A percentile compares a stretch with the other conserved stretches of the same genome.
Conservation (phyloP, 2,888 invertebrate species). For the Trachelus tabidus region DNA sequence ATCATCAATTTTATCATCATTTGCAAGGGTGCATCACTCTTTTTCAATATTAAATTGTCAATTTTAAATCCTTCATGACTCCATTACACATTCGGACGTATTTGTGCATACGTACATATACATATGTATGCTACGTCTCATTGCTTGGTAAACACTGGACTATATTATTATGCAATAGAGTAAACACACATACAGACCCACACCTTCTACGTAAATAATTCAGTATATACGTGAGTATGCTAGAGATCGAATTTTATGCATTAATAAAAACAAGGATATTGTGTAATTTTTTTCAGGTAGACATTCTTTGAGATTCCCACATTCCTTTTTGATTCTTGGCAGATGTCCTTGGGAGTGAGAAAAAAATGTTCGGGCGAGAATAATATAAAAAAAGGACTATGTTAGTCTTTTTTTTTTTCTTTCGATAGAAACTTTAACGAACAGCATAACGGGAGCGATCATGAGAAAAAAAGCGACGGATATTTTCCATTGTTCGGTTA, state of each 20-base stretch:
- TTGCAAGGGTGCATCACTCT: background rate
- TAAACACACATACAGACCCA: background rate
- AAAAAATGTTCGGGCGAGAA: background rate
- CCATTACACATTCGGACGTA: background rate
- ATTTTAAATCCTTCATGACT: background rate
- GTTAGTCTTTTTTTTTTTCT: background rate
- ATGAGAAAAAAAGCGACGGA: background rate
- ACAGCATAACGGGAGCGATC: background rate
- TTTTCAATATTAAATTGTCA: background rate
- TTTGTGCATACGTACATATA: background rate
- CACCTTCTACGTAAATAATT: background rate
- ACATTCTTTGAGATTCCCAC: background rate
- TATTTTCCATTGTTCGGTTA: background rate
- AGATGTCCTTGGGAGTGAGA: background rate
- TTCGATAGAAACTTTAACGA: background rate
- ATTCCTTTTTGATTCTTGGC: background rate
- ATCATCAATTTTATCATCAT: conserved; percentile 15
- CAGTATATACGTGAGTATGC: background rate
- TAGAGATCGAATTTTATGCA: background rate
- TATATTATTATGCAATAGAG: background rate
- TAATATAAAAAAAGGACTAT: background rate
- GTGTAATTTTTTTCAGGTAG: background rate
- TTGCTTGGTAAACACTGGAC: background rate
- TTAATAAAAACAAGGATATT: background rate
- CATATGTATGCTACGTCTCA: background rate